Base-by-base conservation (phyloP, 2,888 invertebrate species). In the Chrysotoxum bicinctum region DNA sequence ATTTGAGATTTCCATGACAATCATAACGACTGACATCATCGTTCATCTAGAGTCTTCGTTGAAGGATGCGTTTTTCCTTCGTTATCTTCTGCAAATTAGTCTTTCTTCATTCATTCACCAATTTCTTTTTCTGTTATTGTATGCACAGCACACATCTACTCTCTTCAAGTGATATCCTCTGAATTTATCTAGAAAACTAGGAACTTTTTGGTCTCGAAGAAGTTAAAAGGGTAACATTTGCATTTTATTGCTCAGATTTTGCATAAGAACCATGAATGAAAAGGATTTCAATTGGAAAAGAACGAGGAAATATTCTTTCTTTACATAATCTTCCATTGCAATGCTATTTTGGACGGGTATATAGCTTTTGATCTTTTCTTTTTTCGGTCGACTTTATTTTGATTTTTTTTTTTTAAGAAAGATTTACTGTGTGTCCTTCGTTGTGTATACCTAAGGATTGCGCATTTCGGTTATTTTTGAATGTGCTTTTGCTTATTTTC, bases 201-300 rank as follows among this genome's bases (percentile, higher is more conserved):
- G 60, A 43, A 32, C 32, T 32, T 68, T 37, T 68, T 52, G 58
- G 56, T 35, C 58, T 66, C 5, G 16, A 10, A 50, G n/a, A 21
- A 52, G 30, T n/a, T 56, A 14, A 16, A 40, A 72, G 50, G 54
- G 69, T 56, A 80, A 75, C 84, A 80, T 84, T 84, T 84, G 84
- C 84, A 84, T 84, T 80, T 84, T 84, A 84, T 84, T 84, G 70
- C 84, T 81, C 56, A 80, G 62, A 62, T 76, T 72, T 56, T 35
- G 40, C 40, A 52, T 62, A n/a, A n/a, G 50, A 68, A 64, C 19
- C 10, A 30, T n/a, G 21, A 23, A 48, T 35, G 37, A 37, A 32
- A 80, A 74, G 79, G 74, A 68, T 72, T 81, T 75, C 62, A 75
- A 74, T 75, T 66, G 30, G 37, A 70, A 40, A 21, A 19, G 19